Evolutionary conservation across 1,140 invertebrate species (phyloP), one percentile per base, ranked within the genome.

Genomic region (Heterodera schachtii): DNA sequence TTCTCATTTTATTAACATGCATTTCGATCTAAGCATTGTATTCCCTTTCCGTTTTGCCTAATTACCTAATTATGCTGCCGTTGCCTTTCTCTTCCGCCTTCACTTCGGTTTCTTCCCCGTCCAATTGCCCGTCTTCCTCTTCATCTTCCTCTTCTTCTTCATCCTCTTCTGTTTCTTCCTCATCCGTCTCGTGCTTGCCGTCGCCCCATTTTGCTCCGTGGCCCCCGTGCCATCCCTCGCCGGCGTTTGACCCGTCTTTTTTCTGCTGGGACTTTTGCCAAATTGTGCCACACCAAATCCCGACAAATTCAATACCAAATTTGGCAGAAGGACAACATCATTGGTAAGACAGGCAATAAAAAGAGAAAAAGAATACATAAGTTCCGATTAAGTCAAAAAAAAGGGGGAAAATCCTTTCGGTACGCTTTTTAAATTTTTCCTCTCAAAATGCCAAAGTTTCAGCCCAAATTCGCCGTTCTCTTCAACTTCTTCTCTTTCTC

Each of bases 191-290:
- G 57, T 16, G 57, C 57, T 19, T 64, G 11, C 19, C 57, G 4
- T 64, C 57, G 57, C 57, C 57, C 57, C 11, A 64, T 64, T 64
- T 64, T 19, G 3, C 5, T 4, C 57, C 57, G 16, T 64, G 57
- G 57, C 57, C 11, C 19, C 57, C 57, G 11, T 64, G 16, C 57
- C 57, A 13, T 19, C 57, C 60, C 9, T 43, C 49, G 43, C 8
- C 60, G 9, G 9, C 73, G 3, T 75, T 64, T 8, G 31, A 57
- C 73, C 21, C 31, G 9, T 57, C 73, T 47, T 11, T 43, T 5
- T 31, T 75, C 7, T 64, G n/a, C 49, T 75, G 73, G 73, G 60
- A 75, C 3, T 46, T 52, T 64, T n/a, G 31, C n/a, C 31, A 46
- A 11, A 46, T 52, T 2, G 49, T 43, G 5, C 8, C 73, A 9